phyloP scores from a whole-genome alignment of 2,888 invertebrate genomes.

The Agrilus mali region DNA sequence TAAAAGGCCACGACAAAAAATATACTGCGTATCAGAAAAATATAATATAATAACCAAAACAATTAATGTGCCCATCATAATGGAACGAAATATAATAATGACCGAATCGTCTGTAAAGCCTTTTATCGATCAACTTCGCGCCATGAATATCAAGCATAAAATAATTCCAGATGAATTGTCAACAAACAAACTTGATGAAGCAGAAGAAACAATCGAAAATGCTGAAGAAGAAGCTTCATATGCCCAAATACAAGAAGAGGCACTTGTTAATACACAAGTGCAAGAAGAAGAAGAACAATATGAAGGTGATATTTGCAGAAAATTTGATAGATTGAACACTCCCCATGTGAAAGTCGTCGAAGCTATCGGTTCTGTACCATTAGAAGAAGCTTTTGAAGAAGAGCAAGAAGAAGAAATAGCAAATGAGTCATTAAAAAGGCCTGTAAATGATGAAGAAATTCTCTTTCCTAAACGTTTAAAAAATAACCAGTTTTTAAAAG shows the following conservation, averaged over 20 bases:
- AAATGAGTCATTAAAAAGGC: background rate
- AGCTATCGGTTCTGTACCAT: background rate
- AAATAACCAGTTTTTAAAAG: constrained; percentile 1
- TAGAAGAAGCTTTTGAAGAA: too few species aligned
- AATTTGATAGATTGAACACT: too few species aligned
- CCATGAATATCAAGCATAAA: background rate
- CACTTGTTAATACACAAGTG: too few species aligned
- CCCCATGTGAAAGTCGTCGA: background rate
- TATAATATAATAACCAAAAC: constrained; percentile 4
- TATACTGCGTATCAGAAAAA: constrained; percentile 8
- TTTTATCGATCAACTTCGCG: constrained; percentile 4
- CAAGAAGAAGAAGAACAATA: background rate
- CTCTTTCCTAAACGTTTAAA: background rate
- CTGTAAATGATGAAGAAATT: background rate
- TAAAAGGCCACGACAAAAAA: constrained; percentile 3
- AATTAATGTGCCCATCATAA: constrained; percentile 7
- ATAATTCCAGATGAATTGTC: background rate
- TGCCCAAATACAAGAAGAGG: background rate
- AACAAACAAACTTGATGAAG: background rate
- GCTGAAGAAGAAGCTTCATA: background rate
- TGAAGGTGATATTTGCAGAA: background rate
- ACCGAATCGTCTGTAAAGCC: constrained; percentile 6
- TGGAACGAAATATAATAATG: constrained; percentile 6
- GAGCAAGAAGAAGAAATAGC: background rate
- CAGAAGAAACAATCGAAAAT: background rate